Evolutionary conservation across 2,888 invertebrate species (phyloP).

Genomic region (Aspidapion aeneum): DNA sequence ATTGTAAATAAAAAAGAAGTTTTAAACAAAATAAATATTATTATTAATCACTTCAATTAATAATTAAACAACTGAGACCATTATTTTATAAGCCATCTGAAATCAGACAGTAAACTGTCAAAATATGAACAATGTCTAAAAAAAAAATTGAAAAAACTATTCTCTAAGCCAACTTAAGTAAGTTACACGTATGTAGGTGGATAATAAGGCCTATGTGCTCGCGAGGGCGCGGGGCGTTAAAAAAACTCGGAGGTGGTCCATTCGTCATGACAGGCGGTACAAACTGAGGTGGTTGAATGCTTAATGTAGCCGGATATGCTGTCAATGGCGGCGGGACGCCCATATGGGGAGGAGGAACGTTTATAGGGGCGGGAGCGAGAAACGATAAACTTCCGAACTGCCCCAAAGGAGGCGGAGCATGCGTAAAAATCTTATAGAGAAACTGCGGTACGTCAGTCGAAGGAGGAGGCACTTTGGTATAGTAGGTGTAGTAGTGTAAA

Average conservation of each 20-base stretch:
- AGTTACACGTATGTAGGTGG: conserved; percentile 26
- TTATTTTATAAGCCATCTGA: no score
- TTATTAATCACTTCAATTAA: no score
- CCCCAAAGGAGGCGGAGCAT: conserved; percentile 35
- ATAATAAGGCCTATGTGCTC: conserved; percentile 27
- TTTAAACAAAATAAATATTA: no score
- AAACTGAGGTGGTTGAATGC: conserved; percentile 38
- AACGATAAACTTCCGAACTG: conserved; percentile 37
- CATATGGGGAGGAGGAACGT: conserved; percentile 34
- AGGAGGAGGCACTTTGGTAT: no score
- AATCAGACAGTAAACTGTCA: no score
- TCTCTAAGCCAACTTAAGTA: no score
- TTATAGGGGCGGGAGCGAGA: conserved; percentile 24
- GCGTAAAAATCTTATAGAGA: conserved; percentile 42
- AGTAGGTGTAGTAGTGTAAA: no score
- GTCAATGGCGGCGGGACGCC: conserved; percentile 49
- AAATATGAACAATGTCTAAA: no score
- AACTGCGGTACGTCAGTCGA: conserved; percentile 40
- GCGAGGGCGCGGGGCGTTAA: conserved; percentile 40
- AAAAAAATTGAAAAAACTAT: no score
- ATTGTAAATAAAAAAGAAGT: no score
- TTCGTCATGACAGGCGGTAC: conserved; percentile 47
- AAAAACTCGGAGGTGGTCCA: conserved; percentile 44
- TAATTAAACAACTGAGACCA: no score
- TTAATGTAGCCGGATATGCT: conserved; percentile 37